Conservation (phyloP, 2,888 invertebrate genomes). For the Oscheius sp. region DNA sequence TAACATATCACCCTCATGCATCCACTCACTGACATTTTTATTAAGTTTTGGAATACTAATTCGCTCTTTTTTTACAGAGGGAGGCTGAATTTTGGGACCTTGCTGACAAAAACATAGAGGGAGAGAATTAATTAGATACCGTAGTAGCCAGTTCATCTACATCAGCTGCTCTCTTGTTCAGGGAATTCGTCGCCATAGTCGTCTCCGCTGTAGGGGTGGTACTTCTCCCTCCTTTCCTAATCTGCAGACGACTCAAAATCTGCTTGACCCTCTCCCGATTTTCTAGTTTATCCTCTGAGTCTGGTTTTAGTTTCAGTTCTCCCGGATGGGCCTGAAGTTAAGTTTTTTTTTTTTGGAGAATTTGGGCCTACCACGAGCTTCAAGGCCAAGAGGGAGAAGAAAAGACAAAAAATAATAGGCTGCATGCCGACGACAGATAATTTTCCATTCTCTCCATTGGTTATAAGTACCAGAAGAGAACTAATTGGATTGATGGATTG, state of each 20-base stretch:
- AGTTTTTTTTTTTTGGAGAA: background rate
- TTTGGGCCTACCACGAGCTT: background rate
- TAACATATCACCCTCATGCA: conserved; percentile 24
- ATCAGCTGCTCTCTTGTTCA: no score
- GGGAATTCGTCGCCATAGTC: no score
- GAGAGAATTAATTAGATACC: background rate
- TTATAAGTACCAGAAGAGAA: background rate
- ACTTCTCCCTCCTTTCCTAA: no score
- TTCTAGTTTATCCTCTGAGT: conserved; percentile 9
- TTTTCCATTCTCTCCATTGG: background rate
- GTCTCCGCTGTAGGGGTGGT: background rate
- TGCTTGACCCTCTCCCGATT: conserved; percentile 11
- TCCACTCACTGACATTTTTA: conserved; percentile 9
- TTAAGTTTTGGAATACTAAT: background rate
- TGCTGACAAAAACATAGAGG: no score
- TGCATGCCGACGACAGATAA: no score
- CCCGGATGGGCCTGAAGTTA: background rate
- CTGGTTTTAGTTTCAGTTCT: conserved; percentile 4
- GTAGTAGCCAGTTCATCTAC: no score
- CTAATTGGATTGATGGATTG: background rate
- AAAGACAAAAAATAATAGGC: background rate
- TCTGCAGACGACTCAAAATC: conserved; percentile 12
- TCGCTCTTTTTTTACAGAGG: background rate
- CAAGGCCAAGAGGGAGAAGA: background rate
- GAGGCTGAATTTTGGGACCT: background rate